Evolutionary conservation across 2,113 vertebrate genomes (phyloP).

Genomic region (Rostratula benghalensis): DNA sequence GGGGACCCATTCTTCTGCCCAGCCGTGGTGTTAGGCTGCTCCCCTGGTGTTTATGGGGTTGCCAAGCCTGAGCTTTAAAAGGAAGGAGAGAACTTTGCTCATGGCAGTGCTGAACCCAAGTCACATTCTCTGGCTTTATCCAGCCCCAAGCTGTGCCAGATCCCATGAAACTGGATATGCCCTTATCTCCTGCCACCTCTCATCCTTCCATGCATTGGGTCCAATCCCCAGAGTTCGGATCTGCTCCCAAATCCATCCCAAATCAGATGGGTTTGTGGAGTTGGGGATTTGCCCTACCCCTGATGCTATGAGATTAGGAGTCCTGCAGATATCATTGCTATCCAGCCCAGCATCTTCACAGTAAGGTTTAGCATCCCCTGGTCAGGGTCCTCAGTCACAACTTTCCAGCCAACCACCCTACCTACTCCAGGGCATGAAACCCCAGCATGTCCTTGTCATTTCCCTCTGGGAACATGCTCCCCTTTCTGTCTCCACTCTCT

Average conservation of each 20-base stretch:
- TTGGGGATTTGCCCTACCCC: neutral
- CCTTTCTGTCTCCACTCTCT: neutral
- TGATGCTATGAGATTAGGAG: fast-evolving
- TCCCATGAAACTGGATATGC: neutral
- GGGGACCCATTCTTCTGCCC: neutral
- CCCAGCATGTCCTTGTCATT: neutral
- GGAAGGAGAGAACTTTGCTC: neutral
- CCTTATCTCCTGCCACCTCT: neutral
- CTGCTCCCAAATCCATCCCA: neutral
- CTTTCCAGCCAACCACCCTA: neutral
- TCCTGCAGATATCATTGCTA: neutral
- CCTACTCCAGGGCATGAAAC: fast-evolving
- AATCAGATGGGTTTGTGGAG: neutral
- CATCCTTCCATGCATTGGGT: fast-evolving
- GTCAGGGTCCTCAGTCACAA: neutral
- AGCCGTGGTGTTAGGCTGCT: neutral
- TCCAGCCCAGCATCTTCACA: neutral
- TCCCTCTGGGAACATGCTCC: neutral
- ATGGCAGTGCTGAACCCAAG: neutral
- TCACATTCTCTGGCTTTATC: neutral
- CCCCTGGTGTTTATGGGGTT: fast-evolving
- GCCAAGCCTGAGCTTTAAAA: neutral
- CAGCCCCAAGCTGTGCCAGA: neutral
- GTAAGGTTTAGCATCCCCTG: neutral
- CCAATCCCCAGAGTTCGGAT: neutral